Percentiles rank a stretch among this genome's conserved stretches.
Conservation (phyloP, 2,113 vertebrate genomes). For the Petroica traversi region DNA sequence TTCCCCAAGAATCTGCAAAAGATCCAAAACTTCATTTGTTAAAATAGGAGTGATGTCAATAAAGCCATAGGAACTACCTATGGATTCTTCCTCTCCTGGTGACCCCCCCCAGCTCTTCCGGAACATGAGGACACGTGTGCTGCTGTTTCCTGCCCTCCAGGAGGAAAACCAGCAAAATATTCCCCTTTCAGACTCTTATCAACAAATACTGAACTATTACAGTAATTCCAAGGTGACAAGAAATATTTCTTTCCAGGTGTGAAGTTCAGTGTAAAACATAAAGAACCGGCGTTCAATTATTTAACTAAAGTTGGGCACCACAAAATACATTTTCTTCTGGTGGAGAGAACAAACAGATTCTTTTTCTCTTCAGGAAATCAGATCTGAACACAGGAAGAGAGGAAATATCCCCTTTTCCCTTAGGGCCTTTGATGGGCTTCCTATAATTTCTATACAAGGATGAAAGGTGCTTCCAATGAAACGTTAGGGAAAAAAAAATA, state of each 20-base stretch:
- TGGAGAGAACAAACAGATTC: not conserved
- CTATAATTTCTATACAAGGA: constrained; percentile 51
- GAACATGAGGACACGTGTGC: fast-evolving
- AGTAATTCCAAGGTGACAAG: not conserved
- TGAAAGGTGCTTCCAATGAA: constrained; percentile 39
- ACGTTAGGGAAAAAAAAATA: not conserved
- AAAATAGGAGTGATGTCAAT: not conserved
- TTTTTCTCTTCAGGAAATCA: constrained; percentile 39
- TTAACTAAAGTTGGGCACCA: not conserved
- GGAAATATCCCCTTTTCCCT: constrained; percentile 19
- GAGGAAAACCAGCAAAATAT: not conserved
- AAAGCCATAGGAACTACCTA: not conserved
- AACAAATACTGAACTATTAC: not conserved
- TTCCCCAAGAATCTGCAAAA: not conserved
- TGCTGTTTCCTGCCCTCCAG: not conserved
- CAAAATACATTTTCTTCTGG: not conserved
- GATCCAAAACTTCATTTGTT: not conserved
- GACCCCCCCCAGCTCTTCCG: not conserved
- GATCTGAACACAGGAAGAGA: constrained; percentile 16
- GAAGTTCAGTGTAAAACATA: not conserved
- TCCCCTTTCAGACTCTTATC: not conserved
- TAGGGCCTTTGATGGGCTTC: constrained; percentile 15
- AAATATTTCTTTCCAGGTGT: not conserved
- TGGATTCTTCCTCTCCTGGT: not conserved
- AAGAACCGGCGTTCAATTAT: not conserved